Base-by-base conservation (phyloP, 2,888 invertebrate genomes). In the Drosophila lutescens region DNA sequence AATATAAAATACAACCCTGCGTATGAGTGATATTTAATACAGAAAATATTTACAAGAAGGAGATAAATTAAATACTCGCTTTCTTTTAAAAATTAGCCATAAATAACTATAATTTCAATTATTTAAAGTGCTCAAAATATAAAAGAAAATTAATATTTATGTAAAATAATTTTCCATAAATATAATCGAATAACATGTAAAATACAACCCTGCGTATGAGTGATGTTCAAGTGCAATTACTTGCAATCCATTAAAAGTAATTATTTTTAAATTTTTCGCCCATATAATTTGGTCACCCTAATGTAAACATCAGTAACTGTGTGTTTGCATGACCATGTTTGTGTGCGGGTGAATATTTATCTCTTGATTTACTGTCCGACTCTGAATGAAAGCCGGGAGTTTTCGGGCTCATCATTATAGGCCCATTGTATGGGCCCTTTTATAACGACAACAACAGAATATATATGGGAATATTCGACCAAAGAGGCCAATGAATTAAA, bases 361-460 rank as follows among this genome's bases (percentile, higher is more conserved):
- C 85, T 82, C 85, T 85, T 85, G 81, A 82, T 82, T 82, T 82
- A 82, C 81, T 77, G 74, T 79, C 74, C 74, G 63, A 63, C 55
- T 60, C 56, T 60, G 66, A 66, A 61, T 66, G 55, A 46, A 59
- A 36, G 30, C 20, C 55, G 20, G 51, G 17, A 23, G 57, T 23
- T 12, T 34, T 44, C 40, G 54, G 47, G 69, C 56, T 55, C 57
- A 66, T 65, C 74, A 41, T 66, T 53, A 55, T 47, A 61, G 59
- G 34, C 34, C 53, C 47, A 50, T 63, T 73, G 46, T 44, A 51
- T 32, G 5, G 40, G 65, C 43, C 53, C 36, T 43, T 61, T 68
- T 30, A 26, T 26, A 26, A 43, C 44, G 20, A 47, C 43, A 10
- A 40, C 7, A 30, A 8, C 30, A 8, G 30, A 30, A 40, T 6